Conservation (phyloP, 2,113 vertebrate genomes). For the Petromus typicus region DNA sequence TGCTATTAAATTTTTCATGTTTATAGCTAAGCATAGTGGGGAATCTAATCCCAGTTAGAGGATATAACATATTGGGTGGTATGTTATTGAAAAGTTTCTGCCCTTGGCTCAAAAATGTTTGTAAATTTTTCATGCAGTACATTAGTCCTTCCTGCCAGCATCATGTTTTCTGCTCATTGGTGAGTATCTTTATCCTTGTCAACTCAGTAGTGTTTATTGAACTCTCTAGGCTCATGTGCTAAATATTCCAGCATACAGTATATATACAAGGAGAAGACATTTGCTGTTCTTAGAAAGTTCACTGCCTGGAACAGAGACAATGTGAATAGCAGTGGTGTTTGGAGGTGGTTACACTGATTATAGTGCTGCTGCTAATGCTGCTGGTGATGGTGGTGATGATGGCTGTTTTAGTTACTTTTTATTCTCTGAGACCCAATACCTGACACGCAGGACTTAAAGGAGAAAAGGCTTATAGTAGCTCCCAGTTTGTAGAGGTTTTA, state of each 20-base stretch:
- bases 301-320: background rate
- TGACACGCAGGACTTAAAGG: background rate
- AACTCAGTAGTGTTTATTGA: background rate
- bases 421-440: background rate
- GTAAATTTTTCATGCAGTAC: constrained; percentile 5
- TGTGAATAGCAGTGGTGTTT: background rate
- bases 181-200: background rate
- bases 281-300: constrained; percentile 4
- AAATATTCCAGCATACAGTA: background rate
- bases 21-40: background rate
- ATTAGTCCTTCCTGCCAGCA: constrained; percentile 22
- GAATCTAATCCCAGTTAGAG: background rate
- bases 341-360: background rate
- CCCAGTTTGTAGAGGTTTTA: background rate
- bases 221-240: background rate
- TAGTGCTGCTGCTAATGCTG: background rate
- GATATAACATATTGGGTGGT: background rate
- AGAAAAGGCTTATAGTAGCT: background rate
- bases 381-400: background rate
- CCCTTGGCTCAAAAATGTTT: constrained; percentile 3
- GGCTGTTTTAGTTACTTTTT: background rate
- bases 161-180: background rate
- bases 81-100: constrained; percentile 22
- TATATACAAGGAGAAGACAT: background rate
- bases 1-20: background rate